Evolutionary conservation across 2,888 invertebrate species (phyloP).

Genomic region (Agonopterix alstromeriana): DNA sequence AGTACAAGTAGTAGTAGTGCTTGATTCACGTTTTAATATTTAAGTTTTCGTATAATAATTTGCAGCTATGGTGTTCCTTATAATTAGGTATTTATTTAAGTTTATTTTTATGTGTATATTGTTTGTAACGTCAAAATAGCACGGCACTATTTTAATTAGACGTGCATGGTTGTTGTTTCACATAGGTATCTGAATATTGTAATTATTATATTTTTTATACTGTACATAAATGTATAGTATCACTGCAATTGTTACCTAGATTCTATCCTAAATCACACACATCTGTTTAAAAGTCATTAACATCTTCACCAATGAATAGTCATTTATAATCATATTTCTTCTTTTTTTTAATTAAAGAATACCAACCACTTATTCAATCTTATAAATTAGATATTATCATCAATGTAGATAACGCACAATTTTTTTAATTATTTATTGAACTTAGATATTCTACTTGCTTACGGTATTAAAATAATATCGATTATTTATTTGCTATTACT

Average conservation of each 20-base stretch:
- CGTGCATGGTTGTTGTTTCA: constrained; percentile 10
- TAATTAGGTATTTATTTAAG: constrained; percentile 1
- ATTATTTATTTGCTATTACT: too few relatives aligned
- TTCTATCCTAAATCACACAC: background rate
- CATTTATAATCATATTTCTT: background rate
- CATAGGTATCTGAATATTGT: constrained; percentile 4
- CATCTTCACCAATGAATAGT: constrained; percentile 1
- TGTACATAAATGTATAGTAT: background rate
- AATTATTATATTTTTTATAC: background rate
- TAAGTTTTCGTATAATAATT: constrained; percentile 10
- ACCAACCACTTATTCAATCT: too few relatives aligned
- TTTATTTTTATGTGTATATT: constrained; percentile 16
- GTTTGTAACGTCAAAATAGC: constrained; percentile 29
- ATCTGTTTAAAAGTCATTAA: too few relatives aligned
- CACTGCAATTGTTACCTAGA: background rate
- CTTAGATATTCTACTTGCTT: too few relatives aligned
- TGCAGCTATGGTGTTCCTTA: constrained; percentile 4
- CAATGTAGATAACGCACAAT: too few relatives aligned
- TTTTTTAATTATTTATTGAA: too few relatives aligned
- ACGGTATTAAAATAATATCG: too few relatives aligned
- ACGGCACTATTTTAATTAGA: constrained; percentile 14
- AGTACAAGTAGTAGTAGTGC: constrained; percentile 35
- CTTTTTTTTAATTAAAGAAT: too few relatives aligned
- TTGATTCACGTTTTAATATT: constrained; percentile 27
- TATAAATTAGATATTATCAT: too few relatives aligned